Evolutionary conservation across 1,140 invertebrate genomes (phyloP).

Genomic region (Bathynomus jamesi): DNA sequence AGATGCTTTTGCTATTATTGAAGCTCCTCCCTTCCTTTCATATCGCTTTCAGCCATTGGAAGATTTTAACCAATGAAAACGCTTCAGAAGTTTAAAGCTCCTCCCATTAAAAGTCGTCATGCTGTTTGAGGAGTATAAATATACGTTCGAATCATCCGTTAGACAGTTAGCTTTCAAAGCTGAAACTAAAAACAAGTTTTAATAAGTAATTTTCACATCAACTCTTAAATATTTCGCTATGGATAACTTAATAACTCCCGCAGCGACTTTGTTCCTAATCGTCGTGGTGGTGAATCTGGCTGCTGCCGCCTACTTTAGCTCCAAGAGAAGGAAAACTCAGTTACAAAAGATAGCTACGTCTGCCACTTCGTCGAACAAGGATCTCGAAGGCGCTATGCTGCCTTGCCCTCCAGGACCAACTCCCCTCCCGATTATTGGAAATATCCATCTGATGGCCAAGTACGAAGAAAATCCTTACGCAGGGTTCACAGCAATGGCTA

Average conservation of each 20-base stretch:
- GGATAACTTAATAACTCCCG: not conserved
- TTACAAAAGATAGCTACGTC: not conserved
- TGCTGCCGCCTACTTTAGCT: not conserved
- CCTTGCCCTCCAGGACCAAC: slow-evolving; percentile 47
- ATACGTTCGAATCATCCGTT: not conserved
- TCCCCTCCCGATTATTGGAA: slow-evolving; percentile 57
- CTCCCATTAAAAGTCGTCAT: not conserved
- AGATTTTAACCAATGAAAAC: not conserved
- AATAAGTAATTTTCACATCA: not conserved
- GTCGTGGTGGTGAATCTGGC: not conserved
- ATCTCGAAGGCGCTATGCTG: not conserved
- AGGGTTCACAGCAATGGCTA: slow-evolving; percentile 59
- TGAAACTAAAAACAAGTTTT: not conserved
- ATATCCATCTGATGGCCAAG: slow-evolving; percentile 56
- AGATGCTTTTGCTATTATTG: not conserved
- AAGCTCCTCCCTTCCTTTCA: not conserved
- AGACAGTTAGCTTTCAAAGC: not conserved
- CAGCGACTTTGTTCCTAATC: not conserved
- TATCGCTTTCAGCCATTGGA: not conserved
- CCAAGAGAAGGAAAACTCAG: not conserved
- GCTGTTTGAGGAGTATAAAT: not conserved
- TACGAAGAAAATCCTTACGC: slow-evolving; percentile 61
- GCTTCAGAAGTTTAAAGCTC: not conserved
- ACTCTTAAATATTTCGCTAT: not conserved
- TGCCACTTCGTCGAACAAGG: not conserved